A percentile compares a stretch with the other conserved stretches of the same genome.
Evolutionary conservation across 2,113 vertebrate genomes (phyloP).

Genomic region (Tragelaphus imberbis): DNA sequence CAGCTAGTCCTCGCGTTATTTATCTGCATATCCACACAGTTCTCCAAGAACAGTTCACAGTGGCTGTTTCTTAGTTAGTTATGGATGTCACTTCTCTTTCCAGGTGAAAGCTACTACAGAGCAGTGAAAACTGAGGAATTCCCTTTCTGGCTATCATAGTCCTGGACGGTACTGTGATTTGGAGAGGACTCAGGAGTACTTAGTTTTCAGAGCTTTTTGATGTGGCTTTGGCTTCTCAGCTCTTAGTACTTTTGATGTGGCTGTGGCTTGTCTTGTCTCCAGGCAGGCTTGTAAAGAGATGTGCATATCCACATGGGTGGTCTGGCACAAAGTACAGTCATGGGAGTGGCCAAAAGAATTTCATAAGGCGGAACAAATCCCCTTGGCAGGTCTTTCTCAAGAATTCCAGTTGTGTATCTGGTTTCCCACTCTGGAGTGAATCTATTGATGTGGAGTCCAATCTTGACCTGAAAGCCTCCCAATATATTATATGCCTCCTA

Average conservation of each 20-base stretch:
- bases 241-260: neutral
- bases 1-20: neutral
- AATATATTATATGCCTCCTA: neutral
- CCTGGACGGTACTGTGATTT: neutral
- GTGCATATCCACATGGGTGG: neutral
- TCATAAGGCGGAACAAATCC: neutral
- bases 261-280: neutral
- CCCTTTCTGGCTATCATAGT: neutral
- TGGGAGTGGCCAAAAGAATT: conserved; percentile 26
- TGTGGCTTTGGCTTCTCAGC: neutral
- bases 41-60: neutral
- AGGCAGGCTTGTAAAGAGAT: neutral
- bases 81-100: neutral
- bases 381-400: neutral
- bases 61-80: neutral
- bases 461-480: neutral
- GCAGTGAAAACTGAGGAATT: neutral
- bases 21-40: neutral
- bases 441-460: neutral
- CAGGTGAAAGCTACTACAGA: neutral
- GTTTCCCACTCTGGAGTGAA: neutral
- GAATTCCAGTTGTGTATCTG: neutral
- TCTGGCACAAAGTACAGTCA: neutral
- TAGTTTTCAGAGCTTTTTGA: neutral
- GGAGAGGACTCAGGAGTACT: neutral